phyloP scores from a whole-genome alignment of 2,113 vertebrate genomes.

The Genyomyrus donnyi region DNA sequence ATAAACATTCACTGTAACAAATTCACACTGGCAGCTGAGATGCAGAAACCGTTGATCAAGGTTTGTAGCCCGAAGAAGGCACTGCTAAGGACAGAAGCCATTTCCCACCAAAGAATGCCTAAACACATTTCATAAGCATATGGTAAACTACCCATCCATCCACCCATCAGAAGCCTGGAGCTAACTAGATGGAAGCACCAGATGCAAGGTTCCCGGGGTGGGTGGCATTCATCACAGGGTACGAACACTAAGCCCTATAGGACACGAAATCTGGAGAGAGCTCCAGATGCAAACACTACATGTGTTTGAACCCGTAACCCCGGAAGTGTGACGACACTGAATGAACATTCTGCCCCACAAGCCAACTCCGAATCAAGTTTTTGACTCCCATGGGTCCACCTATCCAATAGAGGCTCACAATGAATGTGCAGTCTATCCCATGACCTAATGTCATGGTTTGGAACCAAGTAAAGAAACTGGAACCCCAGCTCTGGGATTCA shows the following conservation, averaged over 20 bases:
- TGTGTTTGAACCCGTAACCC: background rate
- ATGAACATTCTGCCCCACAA: background rate
- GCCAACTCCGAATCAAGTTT: background rate
- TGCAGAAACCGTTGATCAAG: background rate
- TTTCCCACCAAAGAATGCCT: background rate
- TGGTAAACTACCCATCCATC: background rate
- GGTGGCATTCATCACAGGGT: background rate
- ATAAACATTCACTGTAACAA: background rate
- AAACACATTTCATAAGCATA: background rate
- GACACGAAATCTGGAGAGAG: background rate
- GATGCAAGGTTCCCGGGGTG: background rate
- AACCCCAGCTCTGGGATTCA: background rate
- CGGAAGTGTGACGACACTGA: background rate
- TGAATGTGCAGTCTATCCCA: background rate
- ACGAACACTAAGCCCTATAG: background rate
- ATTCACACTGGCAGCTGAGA: background rate
- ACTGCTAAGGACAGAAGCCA: background rate
- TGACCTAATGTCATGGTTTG: background rate
- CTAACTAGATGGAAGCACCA: background rate
- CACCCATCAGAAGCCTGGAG: background rate
- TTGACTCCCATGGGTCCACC: background rate
- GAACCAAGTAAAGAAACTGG: background rate
- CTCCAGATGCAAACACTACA: background rate
- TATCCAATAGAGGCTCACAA: background rate
- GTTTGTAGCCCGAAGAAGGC: background rate